phyloP scores from a whole-genome alignment of 2,113 vertebrate genomes.

The Notarius lentiginosus region DNA sequence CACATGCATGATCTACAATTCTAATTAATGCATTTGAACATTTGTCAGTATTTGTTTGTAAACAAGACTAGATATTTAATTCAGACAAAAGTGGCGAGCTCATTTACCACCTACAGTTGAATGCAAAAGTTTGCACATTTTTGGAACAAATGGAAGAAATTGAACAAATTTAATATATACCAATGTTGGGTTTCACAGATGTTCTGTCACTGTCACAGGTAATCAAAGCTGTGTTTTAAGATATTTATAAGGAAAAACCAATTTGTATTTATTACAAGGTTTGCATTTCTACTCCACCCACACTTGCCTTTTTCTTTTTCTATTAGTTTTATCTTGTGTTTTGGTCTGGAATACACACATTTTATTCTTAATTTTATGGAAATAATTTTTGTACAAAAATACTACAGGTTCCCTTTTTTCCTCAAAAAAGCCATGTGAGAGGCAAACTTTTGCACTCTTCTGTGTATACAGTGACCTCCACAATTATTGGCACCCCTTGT shows the following conservation, averaged over 20 bases:
- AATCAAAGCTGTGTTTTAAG: not conserved
- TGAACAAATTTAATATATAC: not conserved
- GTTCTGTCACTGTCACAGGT: not conserved
- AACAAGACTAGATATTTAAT: not conserved
- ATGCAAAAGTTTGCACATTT: not conserved
- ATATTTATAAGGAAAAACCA: not conserved
- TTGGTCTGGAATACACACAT: not conserved
- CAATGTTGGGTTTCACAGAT: not conserved
- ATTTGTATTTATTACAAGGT: not conserved
- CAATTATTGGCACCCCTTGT: no score
- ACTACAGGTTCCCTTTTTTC: not conserved
- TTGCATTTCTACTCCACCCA: not conserved
- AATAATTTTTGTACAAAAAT: conserved; percentile 1
- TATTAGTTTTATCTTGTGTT: not conserved
- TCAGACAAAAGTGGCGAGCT: not conserved
- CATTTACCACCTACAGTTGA: not conserved
- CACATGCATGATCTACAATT: conserved; percentile 9
- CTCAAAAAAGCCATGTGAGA: not conserved
- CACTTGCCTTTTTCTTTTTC: not conserved
- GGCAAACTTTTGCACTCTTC: not conserved
- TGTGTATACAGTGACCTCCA: not conserved
- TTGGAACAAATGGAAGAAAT: not conserved
- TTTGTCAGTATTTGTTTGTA: conserved; percentile 15
- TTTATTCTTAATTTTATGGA: not conserved
- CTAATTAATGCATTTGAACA: not conserved